Conservation (phyloP, 2,113 vertebrate species). For the Rhinolophus ferrumequinum region DNA sequence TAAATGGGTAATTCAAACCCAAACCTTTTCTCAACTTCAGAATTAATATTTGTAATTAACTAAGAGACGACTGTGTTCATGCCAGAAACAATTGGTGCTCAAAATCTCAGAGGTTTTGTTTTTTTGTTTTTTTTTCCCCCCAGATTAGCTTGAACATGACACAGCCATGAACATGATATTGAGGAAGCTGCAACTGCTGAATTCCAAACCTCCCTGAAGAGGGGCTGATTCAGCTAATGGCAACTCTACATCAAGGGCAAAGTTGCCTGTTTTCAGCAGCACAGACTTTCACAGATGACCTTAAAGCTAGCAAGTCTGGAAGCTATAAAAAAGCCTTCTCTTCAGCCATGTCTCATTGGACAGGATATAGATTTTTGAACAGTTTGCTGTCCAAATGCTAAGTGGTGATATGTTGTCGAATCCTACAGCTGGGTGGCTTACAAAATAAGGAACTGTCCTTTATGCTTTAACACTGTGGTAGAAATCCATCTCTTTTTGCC, state of each 20-base stretch:
- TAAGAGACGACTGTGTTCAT: not conserved
- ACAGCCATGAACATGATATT: not conserved
- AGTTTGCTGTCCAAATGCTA: constrained; percentile 56
- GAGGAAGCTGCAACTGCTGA: not conserved
- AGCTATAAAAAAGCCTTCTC: not conserved
- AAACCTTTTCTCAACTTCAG: not conserved
- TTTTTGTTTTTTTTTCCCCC: not conserved
- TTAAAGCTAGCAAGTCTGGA: not conserved
- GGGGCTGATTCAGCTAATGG: not conserved
- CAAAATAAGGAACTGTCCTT: constrained; percentile 58
- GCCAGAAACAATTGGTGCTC: not conserved
- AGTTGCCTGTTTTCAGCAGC: not conserved
- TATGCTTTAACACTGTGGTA: constrained; percentile 19
- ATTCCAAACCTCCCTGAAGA: not conserved
- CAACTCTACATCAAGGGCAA: not conserved
- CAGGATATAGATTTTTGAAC: not conserved
- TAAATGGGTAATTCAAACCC: constrained; percentile 25
- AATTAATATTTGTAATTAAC: constrained; percentile 4
- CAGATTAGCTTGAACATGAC: constrained; percentile 17
- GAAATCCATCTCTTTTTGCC: constrained; percentile 31
- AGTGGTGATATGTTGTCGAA: constrained; percentile 37
- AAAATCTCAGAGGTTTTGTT: not conserved
- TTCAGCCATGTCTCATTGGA: constrained; percentile 39
- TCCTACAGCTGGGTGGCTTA: constrained; percentile 57
- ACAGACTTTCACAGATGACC: not conserved